Evolutionary conservation across 2,113 vertebrate species (phyloP), one percentile per base, ranked within the genome.

Genomic region (Zosterops borbonicus): DNA sequence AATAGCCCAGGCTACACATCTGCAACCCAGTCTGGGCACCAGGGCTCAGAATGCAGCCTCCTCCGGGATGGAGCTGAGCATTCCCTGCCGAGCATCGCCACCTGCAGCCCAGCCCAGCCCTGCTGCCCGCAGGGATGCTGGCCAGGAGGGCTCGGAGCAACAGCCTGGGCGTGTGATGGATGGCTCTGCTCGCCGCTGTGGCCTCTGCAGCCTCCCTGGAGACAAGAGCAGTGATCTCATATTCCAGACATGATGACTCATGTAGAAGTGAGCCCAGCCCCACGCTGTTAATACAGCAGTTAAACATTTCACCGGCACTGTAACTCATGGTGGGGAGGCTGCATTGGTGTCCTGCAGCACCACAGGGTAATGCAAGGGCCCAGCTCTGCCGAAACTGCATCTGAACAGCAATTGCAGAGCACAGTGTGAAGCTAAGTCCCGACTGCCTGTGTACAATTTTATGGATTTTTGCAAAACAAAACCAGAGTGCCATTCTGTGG

Each of bases 201-300:
- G 70, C 79, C 75, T 44, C 79, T 15, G 44, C 9, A 31, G 46
- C 44, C 67, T 20, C 73, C 8, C 18, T 14, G 42, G 42, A 58
- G 60, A 29, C 3, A 0, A 16, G 2, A 78, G 39, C 3, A 1
- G 41, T 14, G 82, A 89, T 68, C 62, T 84, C 77, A 50, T 20
- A 2, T 35, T 52, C 13, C 46, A 44, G n/a, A 50, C 9, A 8
- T 0, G 7, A 10, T 39, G 82, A 68, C 41, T 82, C 79, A 22
- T 3, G 27, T 65, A 23, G 41, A 16, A 58, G 64, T 10, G 6
- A 50, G 27, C 28, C 39, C 82, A 49, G 42, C 52, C 49, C 75
- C 67, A 7, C 0, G 3, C 52, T n/a, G 4, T 16, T 7, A 14
- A 8, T 0, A 2, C 83, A 12, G 44, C 11, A 25, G 25, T 44